phyloP scores from a whole-genome alignment of 2,888 invertebrate species.

The Taphrorychus bicolor region DNA sequence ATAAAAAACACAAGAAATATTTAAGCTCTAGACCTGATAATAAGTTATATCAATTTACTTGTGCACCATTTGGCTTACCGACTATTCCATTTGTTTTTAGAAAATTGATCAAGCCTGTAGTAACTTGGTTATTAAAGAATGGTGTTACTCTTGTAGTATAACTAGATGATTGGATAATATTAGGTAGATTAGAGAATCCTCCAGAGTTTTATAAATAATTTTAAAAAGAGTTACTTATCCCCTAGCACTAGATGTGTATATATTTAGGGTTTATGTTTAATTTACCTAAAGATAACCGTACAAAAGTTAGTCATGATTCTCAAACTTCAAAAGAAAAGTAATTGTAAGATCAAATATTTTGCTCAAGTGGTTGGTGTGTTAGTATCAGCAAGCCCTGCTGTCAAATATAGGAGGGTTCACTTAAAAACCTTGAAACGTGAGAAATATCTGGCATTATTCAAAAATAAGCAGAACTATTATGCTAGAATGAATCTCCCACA shows the following conservation, averaged over 20 bases:
- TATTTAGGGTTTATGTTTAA: slow-evolving; percentile 10
- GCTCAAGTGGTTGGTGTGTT: background rate
- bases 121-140: background rate
- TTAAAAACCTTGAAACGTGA: background rate
- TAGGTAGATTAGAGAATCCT: background rate
- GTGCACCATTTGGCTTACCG: slow-evolving; percentile 4
- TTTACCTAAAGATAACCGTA: background rate
- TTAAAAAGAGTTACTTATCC: background rate
- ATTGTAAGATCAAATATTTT: background rate
- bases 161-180: slow-evolving; percentile 8
- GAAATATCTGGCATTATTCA: background rate
- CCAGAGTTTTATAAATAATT: slow-evolving; percentile 1
- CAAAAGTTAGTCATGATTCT: background rate
- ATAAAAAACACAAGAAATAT: slow-evolving; percentile 2
- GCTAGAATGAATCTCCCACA: background rate
- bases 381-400: background rate
- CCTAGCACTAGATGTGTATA: background rate
- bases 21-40: background rate
- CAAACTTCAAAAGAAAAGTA: background rate
- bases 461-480: background rate
- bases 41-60: background rate
- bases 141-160: background rate
- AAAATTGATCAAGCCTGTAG: slow-evolving; percentile 4
- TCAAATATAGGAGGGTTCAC: background rate
- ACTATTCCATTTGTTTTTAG: background rate